These are phyloP conservation scores for Tenualosa thibaudeaui DNA, from an alignment of 2,797 vertebrate genomes.

Conservation along the genomic window DNA sequence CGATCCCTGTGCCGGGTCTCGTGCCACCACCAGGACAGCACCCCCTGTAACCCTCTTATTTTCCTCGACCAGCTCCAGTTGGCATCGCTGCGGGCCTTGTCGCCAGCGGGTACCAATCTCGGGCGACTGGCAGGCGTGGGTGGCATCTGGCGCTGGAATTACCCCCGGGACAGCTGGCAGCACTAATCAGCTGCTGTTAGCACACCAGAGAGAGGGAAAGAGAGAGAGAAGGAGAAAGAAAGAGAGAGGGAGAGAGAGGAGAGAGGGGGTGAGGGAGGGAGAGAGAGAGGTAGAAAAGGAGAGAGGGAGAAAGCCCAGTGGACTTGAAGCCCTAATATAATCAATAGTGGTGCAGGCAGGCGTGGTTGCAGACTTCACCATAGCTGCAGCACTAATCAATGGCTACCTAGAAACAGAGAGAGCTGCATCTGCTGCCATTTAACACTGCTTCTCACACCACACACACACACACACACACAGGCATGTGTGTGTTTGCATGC, in stretches of 20 bases:
- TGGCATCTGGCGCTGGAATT: constrained; percentile 46
- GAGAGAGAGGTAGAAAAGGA: background rate
- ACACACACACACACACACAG: background rate
- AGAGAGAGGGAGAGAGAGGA: background rate
- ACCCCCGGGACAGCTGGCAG: constrained; percentile 46
- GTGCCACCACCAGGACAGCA: constrained; percentile 7
- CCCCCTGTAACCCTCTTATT: background rate
- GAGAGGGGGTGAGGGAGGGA: background rate
- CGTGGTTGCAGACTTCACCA: constrained; percentile 38
- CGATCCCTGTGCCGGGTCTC: background rate
- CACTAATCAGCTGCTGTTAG: constrained; percentile 46
- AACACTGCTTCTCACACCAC: background rate
- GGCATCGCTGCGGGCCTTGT: constrained; percentile 30
- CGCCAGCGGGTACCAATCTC: constrained; percentile 33
- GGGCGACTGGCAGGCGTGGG: constrained; percentile 38
- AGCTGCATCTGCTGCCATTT: constrained; percentile 35
- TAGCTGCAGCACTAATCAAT: constrained; percentile 43
- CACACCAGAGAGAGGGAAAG: constrained; percentile 4
- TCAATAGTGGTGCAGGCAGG: constrained; percentile 47
- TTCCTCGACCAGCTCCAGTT: constrained; percentile 15
- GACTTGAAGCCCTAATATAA: constrained; percentile 51
- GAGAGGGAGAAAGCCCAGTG: background rate
- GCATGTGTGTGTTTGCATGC: background rate
- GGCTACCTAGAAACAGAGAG: constrained; percentile 50
- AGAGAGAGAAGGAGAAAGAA: background rate